A percentile compares a stretch with the other conserved stretches of the same genome.
Evolutionary conservation across 2,113 vertebrate genomes (phyloP).

Genomic region (Hemiprocne comata): DNA sequence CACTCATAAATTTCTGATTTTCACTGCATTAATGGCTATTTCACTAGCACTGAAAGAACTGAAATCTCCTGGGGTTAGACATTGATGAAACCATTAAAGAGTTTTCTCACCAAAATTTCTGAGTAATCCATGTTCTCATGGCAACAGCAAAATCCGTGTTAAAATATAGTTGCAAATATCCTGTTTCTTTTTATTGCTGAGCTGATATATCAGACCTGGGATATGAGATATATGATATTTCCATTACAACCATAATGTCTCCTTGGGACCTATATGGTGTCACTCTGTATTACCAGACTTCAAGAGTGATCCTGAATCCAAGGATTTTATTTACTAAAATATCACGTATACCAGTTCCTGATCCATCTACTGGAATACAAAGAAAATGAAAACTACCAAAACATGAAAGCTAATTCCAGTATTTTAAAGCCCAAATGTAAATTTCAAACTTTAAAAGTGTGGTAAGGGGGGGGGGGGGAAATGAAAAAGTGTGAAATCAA

Average conservation of each 20-base stretch:
- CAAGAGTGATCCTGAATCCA: background rate
- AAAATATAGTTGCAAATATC: conserved; percentile 71
- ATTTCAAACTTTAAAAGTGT: background rate
- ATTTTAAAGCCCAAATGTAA: background rate
- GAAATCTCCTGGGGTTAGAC: conserved; percentile 1
- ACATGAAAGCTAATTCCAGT: background rate
- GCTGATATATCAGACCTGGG: conserved; percentile 60
- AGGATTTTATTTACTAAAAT: conserved; percentile 40
- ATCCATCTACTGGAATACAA: background rate
- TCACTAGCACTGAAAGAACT: background rate
- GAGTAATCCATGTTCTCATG: conserved; percentile 69
- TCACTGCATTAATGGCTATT: conserved; percentile 6
- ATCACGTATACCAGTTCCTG: background rate
- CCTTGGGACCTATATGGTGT: conserved; percentile 53
- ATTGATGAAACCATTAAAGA: conserved; percentile 56
- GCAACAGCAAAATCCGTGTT: conserved; percentile 62
- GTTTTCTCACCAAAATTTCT: conserved; percentile 64
- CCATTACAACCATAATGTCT: conserved; percentile 61
- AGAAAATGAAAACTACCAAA: background rate
- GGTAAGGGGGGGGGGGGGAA: background rate
- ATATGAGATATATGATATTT: conserved; percentile 66
- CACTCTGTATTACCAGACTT: conserved; percentile 33
- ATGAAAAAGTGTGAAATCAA: background rate
- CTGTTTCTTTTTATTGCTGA: conserved; percentile 69
- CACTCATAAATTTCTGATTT: background rate